Evolutionary conservation across 2,113 vertebrate genomes (phyloP).

Genomic region (Gracilinanus agilis): DNA sequence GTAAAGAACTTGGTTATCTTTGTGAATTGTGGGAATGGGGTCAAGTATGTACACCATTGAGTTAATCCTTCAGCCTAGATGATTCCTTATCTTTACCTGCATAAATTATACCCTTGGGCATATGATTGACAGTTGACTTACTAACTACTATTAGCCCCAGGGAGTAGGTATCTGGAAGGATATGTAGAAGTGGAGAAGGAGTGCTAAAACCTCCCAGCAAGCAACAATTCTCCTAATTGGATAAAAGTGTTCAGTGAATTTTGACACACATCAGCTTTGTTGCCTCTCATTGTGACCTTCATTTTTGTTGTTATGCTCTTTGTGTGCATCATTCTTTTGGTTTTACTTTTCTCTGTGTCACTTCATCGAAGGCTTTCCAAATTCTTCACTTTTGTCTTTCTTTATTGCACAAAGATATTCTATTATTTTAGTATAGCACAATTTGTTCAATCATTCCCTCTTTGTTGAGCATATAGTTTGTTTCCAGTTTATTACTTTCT

Average conservation of each 20-base stretch:
- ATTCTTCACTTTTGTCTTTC: too few relatives aligned
- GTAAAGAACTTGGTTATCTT: slow-evolving; percentile 1
- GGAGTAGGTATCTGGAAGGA: not conserved
- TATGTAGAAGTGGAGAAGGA: not conserved
- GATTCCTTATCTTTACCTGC: not conserved
- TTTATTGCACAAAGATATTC: too few relatives aligned
- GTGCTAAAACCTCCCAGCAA: not conserved
- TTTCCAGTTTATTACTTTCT: too few relatives aligned
- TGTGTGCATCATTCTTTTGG: not conserved
- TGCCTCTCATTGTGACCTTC: not conserved
- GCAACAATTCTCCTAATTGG: not conserved
- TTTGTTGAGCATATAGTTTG: too few relatives aligned
- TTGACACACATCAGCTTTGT: not conserved
- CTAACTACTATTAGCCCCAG: not conserved
- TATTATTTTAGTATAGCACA: too few relatives aligned
- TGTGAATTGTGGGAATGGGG: not conserved
- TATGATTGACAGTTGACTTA: not conserved
- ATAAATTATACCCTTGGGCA: not conserved
- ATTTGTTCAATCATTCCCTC: too few relatives aligned
- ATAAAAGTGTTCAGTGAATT: not conserved
- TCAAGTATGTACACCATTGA: not conserved
- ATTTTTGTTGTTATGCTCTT: not conserved
- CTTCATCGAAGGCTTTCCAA: not conserved
- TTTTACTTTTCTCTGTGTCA: not conserved
- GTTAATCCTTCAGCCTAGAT: not conserved